These are phyloP conservation scores for Parthenolecanium corni DNA, from an alignment of 2,888 invertebrate genomes.

Conservation along the genomic window DNA sequence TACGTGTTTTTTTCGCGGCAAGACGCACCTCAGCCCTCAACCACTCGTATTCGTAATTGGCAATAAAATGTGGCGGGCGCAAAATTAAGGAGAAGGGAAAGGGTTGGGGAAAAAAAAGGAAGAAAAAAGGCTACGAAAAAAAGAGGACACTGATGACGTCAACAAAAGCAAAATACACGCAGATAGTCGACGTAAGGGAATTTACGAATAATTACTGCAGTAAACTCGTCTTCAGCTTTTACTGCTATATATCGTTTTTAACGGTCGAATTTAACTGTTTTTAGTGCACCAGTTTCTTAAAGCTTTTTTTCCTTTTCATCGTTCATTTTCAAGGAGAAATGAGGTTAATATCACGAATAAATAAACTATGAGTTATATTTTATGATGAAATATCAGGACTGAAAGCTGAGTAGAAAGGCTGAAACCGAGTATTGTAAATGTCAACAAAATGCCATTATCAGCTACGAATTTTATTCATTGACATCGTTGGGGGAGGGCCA, in stretches of 20 bases:
- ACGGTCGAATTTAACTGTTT: neutral
- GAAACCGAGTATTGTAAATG: too few species aligned
- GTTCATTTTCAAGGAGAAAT: neutral
- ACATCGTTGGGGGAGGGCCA: too few species aligned
- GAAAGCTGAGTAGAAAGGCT: too few species aligned
- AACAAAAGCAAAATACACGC: constrained; percentile 18
- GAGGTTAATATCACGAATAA: too few species aligned
- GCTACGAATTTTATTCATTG: too few species aligned
- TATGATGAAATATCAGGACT: too few species aligned
- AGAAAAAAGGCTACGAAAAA: neutral
- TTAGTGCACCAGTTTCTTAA: neutral
- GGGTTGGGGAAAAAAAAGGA: too few species aligned
- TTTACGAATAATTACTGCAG: constrained; percentile 24
- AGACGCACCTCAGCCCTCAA: constrained; percentile 16
- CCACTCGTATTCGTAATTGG: constrained; percentile 20
- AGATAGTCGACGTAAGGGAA: constrained; percentile 6
- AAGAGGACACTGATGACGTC: constrained; percentile 27
- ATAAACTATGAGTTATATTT: too few species aligned
- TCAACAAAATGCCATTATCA: too few species aligned
- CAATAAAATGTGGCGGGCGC: constrained; percentile 25
- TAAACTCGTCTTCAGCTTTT: constrained; percentile 17
- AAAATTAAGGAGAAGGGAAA: constrained; percentile 7
- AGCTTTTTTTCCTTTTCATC: neutral
- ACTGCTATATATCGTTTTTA: constrained; percentile 3
- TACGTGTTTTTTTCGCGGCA: constrained; percentile 23